Evolutionary conservation across 2,888 invertebrate species (phyloP).

Genomic region (Polia nebulosa): DNA sequence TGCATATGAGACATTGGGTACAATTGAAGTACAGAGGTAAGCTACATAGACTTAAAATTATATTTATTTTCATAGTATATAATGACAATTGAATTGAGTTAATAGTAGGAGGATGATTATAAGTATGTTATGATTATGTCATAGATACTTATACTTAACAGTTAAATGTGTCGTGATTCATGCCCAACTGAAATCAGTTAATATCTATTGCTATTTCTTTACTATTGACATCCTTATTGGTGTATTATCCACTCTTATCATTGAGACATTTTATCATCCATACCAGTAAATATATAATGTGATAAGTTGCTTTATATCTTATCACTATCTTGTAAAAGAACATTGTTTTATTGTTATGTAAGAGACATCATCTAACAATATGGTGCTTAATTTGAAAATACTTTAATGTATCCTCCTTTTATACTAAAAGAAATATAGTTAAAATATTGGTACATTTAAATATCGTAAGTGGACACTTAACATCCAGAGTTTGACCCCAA

Average conservation of each 20-base stretch:
- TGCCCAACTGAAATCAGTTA: constrained; percentile 19
- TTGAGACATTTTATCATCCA: constrained; percentile 54
- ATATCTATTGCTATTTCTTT: constrained; percentile 22
- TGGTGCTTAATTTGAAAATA: constrained; percentile 16
- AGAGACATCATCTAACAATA: constrained; percentile 40
- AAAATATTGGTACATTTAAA: background rate
- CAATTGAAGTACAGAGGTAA: constrained; percentile 98
- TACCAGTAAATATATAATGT: constrained; percentile 45
- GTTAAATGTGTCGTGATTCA: constrained; percentile 26
- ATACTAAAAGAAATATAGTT: background rate
- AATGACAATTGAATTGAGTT: background rate
- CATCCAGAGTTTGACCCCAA: constrained; percentile 8
- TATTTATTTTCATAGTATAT: constrained; percentile 3
- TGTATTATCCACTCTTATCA: constrained; percentile 61
- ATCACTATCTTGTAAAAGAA: constrained; percentile 39
- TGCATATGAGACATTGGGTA: constrained; percentile 98
- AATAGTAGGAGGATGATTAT: background rate
- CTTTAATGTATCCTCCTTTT: background rate
- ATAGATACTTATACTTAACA: constrained; percentile 5
- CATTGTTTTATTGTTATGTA: constrained; percentile 51
- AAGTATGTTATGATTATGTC: constrained; percentile 10
- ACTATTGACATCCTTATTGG: constrained; percentile 32
- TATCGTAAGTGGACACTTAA: constrained; percentile 11
- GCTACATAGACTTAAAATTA: constrained; percentile 46
- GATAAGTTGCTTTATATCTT: constrained; percentile 58